Evolutionary conservation across 2,888 invertebrate species (phyloP).

Genomic region (Ochlodes sylvanus): DNA sequence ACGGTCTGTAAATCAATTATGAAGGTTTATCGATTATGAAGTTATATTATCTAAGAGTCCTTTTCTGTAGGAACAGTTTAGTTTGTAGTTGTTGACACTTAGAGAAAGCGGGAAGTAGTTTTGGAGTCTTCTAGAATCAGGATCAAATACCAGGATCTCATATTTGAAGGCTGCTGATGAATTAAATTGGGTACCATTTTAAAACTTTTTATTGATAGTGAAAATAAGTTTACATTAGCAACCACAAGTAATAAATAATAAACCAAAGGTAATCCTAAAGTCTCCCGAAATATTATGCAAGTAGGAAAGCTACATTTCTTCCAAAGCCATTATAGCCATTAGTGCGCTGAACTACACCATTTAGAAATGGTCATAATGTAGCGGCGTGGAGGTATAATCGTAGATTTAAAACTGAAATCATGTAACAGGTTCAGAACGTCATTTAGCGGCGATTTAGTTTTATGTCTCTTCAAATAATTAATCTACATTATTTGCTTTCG

Average conservation of each 20-base stretch:
- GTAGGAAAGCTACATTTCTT: constrained; percentile 4
- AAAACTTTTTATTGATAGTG: no score
- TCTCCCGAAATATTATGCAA: neutral
- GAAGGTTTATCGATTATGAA: neutral
- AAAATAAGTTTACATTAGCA: no score
- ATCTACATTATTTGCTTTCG: no score
- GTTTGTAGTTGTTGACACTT: no score
- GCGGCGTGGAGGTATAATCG: neutral
- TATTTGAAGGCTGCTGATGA: no score
- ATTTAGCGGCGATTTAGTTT: neutral
- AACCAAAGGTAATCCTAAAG: neutral
- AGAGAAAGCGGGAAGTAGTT: no score
- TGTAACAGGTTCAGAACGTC: neutral
- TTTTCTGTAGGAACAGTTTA: no score
- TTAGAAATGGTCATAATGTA: constrained; percentile 1
- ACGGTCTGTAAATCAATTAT: neutral
- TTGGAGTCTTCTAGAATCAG: no score
- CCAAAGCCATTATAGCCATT: constrained; percentile 8
- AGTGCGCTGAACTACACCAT: neutral
- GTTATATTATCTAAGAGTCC: neutral
- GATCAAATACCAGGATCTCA: no score
- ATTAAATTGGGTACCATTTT: no score
- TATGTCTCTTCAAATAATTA: no score
- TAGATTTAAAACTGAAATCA: constrained; percentile 3
- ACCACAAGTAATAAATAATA: neutral